Base-by-base conservation (phyloP, 2,888 invertebrate genomes). In the Ophion ellenae region DNA sequence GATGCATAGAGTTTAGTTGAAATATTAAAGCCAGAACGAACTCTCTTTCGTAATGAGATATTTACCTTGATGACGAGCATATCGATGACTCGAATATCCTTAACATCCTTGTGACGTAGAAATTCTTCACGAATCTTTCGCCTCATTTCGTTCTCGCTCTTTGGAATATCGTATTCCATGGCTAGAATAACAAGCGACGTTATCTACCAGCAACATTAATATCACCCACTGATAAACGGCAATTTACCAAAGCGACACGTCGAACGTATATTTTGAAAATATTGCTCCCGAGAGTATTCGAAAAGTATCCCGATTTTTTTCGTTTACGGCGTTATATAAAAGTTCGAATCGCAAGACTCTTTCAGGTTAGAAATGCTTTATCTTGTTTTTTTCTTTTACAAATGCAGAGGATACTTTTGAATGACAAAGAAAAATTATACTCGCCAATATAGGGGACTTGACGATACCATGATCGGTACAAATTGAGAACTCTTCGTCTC, bases 391-490 rank as follows among this genome's bases (percentile, higher is more conserved):
- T 28, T n/a, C n/a, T 4, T 32, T 32, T 32, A 24, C 24, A 76
- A 28, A 87, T 90, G 91, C 92, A 1, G n/a, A n/a, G 45, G 20
- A 36, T 36, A 24, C 20, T 14, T 11, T 59, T 45, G 17, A 3
- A 9, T 14, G 17, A 17, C 14, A 70, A 45, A 7, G 40, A 9
- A 63, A 67, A 45, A 45, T 45, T 75, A 6, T 87, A 95, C 96
- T 95, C 95, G 98, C 99, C 96, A 91, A 98, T 95, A 93, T 97
- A 97, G 9, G 99, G 99, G 86, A 98, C 95, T 94, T 98, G 98
- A 88, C 99, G 96, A 94, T 97, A 98, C 98, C 99, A 99, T 81
- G 98, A 97, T 95, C 97, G 98, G 94, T 99, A 99, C 81, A 99
- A 95, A 94, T 96, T 97, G 10, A 99, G 93, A 1, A 98, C 99